Evolutionary conservation across 2,888 invertebrate species (phyloP).

Genomic region (Crioceris asparagi): DNA sequence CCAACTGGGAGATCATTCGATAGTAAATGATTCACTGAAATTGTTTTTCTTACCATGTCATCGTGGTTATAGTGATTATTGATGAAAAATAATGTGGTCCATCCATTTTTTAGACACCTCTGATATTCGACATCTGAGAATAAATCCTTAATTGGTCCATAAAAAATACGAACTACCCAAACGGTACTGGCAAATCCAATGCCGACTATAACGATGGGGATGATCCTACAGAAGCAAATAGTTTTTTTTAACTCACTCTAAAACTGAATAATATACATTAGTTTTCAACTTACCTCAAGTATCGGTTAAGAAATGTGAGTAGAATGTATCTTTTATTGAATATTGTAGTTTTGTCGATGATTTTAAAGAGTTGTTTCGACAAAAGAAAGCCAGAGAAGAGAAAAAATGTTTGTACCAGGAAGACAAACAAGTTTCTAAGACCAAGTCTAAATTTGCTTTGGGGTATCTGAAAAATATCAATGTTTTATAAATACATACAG

Average conservation of each 20-base stretch:
- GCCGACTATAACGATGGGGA: conserved; percentile 19
- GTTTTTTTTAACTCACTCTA: too few relatives aligned
- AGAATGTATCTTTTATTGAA: conserved; percentile 9
- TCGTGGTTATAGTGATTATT: conserved; percentile 25
- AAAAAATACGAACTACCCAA: conserved; percentile 16
- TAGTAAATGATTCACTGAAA: too few relatives aligned
- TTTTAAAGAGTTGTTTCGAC: conserved; percentile 21
- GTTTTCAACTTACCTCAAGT: conserved; percentile 13
- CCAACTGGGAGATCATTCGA: too few relatives aligned
- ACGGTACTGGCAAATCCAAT: conserved; percentile 15
- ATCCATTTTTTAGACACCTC: conserved; percentile 27
- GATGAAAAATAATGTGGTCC: conserved; percentile 26
- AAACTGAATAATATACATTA: not conserved
- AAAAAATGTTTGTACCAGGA: conserved; percentile 23
- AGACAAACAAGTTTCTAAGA: conserved; percentile 17
- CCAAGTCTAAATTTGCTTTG: conserved; percentile 13
- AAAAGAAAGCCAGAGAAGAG: conserved; percentile 21
- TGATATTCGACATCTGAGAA: conserved; percentile 19
- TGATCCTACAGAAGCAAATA: conserved; percentile 19
- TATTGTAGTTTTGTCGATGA: conserved; percentile 12
- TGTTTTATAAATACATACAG: not conserved
- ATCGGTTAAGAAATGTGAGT: conserved; percentile 16
- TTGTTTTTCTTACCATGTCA: conserved; percentile 26
- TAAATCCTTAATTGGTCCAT: conserved; percentile 20
- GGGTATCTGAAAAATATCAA: conserved; percentile 12